Evolutionary conservation across 2,113 vertebrate species (phyloP), one percentile per base, ranked within the genome.

Genomic region (Baryphthengus martii): DNA sequence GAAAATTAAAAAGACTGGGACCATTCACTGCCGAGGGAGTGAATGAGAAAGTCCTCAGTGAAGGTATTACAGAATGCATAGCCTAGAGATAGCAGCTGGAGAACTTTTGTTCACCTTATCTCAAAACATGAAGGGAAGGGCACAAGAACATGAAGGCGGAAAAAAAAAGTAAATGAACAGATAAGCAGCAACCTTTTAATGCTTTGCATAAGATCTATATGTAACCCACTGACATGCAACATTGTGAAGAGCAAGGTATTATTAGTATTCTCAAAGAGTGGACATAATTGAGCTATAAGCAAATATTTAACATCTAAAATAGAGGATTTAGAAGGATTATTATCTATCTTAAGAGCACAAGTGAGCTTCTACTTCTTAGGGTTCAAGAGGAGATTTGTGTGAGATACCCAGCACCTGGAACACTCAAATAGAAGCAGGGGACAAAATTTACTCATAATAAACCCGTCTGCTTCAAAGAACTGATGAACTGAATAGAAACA

Each of bases 81-180:
- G 77, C 77, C 73, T 56, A 58, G 77, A 79, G 89, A 79, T 62
- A 87, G 66, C 73, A 68, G 47, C 3, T 50, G 72, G 52, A 92
- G 45, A 86, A 92, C 85, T 92, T 95, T 83, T 84, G 80, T 90
- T 95, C 68, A 47, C 68, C 65, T 95, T 92, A 84, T 90, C 93
- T 96, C 61, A 67, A 66, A 91, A 63, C 18, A 21, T 11, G 29
- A 66, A 44, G 81, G 29, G 84, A 86, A 87, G 40, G 40, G 40
- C n/a, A 52, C 40, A 65, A 56, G 44, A 74, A 86, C 58, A 50
- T 19, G 42, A 88, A 91, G 44, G 40, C 29, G 1, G 1, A 2
- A 7, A 61, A 74, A 65, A 74, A 63, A 37, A 11, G 21, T 59
- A 93, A 89, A 82, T 89, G 11, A 91, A 85, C 74, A 85, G 85